Evolutionary conservation across 2,888 invertebrate species (phyloP), one percentile per base, ranked within the genome.

Genomic region (Odontocerum albicorne): DNA sequence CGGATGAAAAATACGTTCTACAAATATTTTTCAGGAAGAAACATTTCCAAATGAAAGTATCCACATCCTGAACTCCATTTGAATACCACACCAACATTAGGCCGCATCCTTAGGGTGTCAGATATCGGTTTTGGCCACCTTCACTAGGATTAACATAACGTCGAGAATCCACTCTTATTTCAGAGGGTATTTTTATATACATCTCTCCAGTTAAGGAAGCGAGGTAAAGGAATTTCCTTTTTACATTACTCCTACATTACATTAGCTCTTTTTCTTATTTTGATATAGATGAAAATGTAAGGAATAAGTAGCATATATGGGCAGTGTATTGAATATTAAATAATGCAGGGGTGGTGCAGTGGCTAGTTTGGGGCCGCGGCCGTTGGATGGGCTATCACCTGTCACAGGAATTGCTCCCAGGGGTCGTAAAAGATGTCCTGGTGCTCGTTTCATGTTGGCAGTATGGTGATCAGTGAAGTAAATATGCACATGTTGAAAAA

Each of bases 281-380:
- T 27, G 4, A 27, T 27, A 10, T 10, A 27, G 27, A 27, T 27
- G 27, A 10, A n/a, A 27, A 27, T 27, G 27, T 27, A 12, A n/a
- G 35, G 12, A 7, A 12, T 21, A 42, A 39, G 46, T 21, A 47
- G 21, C 22, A 17, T 38, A 21, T 54, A 38, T 42, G 43, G 45
- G 17, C 40, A 53, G 32, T 46, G 49, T 60, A 60, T 54, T 54
- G 54, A 61, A 60, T 57, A 55, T 55, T 60, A 57, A 57, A 60
- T 57, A 57, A 60, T 60, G 57, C 57, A 60, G 57, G 55, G 45
- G 55, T 21, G 43, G 47, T 40, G 36, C 13, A 45, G 55, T 54
- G 57, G 57, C 55, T 57, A 58, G 60, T 60, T 53, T 52, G 59
- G 59, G 38, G 49, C 36, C 40, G 31, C 39, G 57, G 55, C 49